These are phyloP conservation scores for Pseudobourletiella spinata DNA, from an alignment of 1,140 invertebrate species.

Conservation along the genomic window DNA sequence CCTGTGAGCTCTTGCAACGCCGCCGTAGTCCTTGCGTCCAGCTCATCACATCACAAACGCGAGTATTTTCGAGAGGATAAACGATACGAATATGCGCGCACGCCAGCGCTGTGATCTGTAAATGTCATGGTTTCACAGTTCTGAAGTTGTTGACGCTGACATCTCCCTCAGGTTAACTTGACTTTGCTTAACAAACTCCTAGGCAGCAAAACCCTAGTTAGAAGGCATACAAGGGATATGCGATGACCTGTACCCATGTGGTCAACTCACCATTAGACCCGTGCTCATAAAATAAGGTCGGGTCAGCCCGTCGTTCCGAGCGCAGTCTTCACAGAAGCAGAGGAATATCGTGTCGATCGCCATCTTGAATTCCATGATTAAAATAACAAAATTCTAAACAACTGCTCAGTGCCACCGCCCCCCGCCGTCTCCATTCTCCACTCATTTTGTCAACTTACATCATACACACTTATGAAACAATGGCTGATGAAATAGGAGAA, in stretches of 20 bases:
- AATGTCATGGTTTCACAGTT: too few species aligned
- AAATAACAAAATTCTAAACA: too few species aligned
- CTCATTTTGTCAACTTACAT: conserved; percentile 47
- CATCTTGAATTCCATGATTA: conserved; percentile 52
- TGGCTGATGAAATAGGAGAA: conserved; percentile 65
- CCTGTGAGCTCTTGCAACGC: too few species aligned
- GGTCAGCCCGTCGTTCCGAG: conserved; percentile 60
- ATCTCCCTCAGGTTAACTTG: conserved; percentile 40
- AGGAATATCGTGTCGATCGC: conserved; percentile 71
- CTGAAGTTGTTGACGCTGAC: not conserved
- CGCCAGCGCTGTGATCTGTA: too few species aligned
- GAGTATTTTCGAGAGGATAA: too few species aligned
- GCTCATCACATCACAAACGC: too few species aligned
- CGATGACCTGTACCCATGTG: not conserved
- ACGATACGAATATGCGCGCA: too few species aligned
- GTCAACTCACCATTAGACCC: conserved; percentile 53
- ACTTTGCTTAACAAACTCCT: conserved; percentile 58
- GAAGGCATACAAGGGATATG: conserved; percentile 15
- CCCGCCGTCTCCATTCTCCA: not conserved
- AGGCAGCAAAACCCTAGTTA: conserved; percentile 23
- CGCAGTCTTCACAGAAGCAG: conserved; percentile 72
- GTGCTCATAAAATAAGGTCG: conserved; percentile 66
- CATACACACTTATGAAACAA: conserved; percentile 67
- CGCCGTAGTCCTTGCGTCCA: too few species aligned
- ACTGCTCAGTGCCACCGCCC: not conserved